phyloP scores from a whole-genome alignment of 2,113 vertebrate species.

The Struthio camelus region DNA sequence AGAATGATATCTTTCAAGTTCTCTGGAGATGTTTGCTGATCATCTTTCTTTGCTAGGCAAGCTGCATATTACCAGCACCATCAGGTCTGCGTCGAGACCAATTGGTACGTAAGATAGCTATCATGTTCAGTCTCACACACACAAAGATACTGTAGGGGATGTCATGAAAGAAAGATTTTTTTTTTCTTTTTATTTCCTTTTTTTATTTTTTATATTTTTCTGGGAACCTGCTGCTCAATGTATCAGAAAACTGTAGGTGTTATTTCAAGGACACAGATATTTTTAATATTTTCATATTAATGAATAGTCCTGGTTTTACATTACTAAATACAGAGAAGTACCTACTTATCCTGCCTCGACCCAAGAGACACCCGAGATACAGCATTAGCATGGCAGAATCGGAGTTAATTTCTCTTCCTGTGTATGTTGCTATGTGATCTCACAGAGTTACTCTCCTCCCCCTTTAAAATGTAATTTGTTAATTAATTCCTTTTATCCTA shows the following conservation, averaged over 20 bases:
- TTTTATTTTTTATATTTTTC: neutral
- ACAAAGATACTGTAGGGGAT: neutral
- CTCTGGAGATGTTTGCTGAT: neutral
- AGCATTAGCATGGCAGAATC: neutral
- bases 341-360: neutral
- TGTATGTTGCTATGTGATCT: neutral
- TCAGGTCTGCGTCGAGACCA: neutral
- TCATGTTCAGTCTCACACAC: neutral
- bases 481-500: neutral
- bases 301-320: neutral
- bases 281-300: neutral
- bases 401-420: neutral
- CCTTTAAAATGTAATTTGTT: neutral
- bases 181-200: neutral
- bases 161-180: neutral
- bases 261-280: neutral
- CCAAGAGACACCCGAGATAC: neutral
- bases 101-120: neutral
- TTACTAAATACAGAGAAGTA: neutral
- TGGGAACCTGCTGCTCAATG: neutral
- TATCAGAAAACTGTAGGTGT: neutral
- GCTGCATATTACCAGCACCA: neutral
- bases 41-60: neutral
- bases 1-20: neutral
- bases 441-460: neutral